A percentile compares a stretch with the other conserved stretches of the same genome.
phyloP scores from a whole-genome alignment of 2,113 vertebrate genomes.

The Leiothrix lutea region DNA sequence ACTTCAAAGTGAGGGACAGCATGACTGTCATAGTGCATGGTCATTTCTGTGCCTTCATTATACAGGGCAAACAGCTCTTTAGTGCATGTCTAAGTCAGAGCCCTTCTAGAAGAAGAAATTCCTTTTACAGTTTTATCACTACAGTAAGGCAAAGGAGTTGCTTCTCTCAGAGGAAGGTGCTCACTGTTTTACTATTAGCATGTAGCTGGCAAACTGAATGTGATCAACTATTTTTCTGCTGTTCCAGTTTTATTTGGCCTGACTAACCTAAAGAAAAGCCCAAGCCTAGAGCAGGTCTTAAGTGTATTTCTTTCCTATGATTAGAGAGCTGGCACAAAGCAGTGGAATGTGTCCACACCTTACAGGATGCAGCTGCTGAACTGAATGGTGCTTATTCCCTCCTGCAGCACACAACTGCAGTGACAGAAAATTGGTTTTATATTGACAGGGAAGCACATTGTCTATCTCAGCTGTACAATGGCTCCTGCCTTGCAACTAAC shows the following conservation, averaged over 20 bases:
- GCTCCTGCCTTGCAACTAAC: background rate
- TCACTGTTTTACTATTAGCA: background rate
- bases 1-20: background rate
- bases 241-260: background rate
- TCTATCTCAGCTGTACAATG: background rate
- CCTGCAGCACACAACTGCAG: background rate
- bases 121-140: background rate
- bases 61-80: background rate
- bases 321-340: background rate
- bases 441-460: background rate
- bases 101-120: background rate
- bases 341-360: background rate
- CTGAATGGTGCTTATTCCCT: background rate
- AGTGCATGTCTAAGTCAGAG: background rate
- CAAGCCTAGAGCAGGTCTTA: background rate
- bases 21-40: background rate
- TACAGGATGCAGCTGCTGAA: slow-evolving; percentile 16
- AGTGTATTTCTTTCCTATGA: background rate
- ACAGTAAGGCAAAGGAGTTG: background rate
- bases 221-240: background rate
- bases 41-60: background rate
- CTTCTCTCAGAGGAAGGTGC: background rate
- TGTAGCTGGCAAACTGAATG: background rate
- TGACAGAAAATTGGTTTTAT: background rate
- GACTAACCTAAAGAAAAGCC: background rate